Conservation (phyloP, 2,113 vertebrate species). For the Rhinogobius similis region DNA sequence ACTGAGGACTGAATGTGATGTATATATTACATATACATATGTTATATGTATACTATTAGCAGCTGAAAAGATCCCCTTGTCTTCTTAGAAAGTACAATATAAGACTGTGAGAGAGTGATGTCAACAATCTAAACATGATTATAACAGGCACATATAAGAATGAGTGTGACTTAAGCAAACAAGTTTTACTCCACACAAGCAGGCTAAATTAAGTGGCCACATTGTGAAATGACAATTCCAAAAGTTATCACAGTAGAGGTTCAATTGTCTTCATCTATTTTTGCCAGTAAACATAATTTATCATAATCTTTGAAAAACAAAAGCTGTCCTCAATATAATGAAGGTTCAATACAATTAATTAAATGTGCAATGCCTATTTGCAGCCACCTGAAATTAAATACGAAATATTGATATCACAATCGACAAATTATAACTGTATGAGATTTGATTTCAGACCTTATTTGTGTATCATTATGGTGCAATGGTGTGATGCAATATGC, state of each 20-base stretch:
- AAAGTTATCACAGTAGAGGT: constrained; percentile 1
- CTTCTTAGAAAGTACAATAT: no score
- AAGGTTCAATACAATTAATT: constrained; percentile 70
- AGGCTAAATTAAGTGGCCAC: no score
- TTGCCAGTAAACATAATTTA: constrained; percentile 70
- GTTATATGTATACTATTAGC: no score
- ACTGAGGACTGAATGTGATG: no score
- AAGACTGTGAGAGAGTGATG: no score
- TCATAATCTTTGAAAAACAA: constrained; percentile 68
- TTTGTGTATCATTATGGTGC: constrained; percentile 64
- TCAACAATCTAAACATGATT: no score
- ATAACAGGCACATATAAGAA: no score
- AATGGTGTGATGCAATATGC: constrained; percentile 60
- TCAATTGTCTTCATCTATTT: constrained; percentile 36
- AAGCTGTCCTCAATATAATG: constrained; percentile 69
- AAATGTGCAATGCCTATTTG: constrained; percentile 48
- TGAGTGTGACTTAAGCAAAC: no score
- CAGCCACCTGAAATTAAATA: constrained; percentile 52
- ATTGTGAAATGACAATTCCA: no score
- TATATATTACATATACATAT: no score
- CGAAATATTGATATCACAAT: constrained; percentile 72
- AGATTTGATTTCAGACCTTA: constrained; percentile 69
- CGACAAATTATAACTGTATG: constrained; percentile 66
- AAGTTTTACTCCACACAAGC: no score
- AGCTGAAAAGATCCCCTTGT: no score